Percentiles rank a stretch among this genome's conserved stretches.
Evolutionary conservation across 1,140 invertebrate genomes (phyloP).

Genomic region (Bombus sibiricus): DNA sequence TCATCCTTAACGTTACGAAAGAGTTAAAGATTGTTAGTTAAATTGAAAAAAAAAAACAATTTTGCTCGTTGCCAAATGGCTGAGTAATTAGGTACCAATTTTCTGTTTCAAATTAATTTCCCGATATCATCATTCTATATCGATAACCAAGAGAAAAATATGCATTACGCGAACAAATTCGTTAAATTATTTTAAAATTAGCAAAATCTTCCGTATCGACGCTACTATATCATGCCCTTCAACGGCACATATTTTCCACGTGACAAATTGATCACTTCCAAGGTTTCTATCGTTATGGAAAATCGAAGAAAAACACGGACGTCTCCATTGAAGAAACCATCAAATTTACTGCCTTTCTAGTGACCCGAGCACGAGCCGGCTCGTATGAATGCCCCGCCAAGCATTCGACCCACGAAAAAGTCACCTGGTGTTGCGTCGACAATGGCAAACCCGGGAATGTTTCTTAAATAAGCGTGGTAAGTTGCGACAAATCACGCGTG

Average conservation of each 20-base stretch:
- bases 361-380: slow-evolving; percentile 63
- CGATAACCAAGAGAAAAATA: not conserved
- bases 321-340: slow-evolving; percentile 66
- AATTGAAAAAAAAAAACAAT: too few species aligned
- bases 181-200: not conserved
- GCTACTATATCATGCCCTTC: not conserved
- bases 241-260: not conserved
- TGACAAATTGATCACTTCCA: not conserved
- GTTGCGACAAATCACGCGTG: slow-evolving; percentile 72
- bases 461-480: slow-evolving; percentile 70
- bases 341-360: slow-evolving; percentile 71
- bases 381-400: slow-evolving; percentile 19
- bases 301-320: slow-evolving; percentile 48
- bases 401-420: slow-evolving; percentile 38
- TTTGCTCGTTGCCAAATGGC: too few species aligned
- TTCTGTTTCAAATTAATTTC: too few species aligned
- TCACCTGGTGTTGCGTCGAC: slow-evolving; percentile 71
- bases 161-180: not conserved
- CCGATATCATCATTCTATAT: too few species aligned
- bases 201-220: too few species aligned
- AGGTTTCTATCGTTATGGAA: not conserved
- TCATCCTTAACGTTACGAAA: too few species aligned
- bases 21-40: too few species aligned
- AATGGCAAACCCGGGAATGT: slow-evolving; percentile 63
- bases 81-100: too few species aligned